These are phyloP conservation scores for Apoda limacodes DNA, from an alignment of 2,888 invertebrate species.

Conservation along the genomic window DNA sequence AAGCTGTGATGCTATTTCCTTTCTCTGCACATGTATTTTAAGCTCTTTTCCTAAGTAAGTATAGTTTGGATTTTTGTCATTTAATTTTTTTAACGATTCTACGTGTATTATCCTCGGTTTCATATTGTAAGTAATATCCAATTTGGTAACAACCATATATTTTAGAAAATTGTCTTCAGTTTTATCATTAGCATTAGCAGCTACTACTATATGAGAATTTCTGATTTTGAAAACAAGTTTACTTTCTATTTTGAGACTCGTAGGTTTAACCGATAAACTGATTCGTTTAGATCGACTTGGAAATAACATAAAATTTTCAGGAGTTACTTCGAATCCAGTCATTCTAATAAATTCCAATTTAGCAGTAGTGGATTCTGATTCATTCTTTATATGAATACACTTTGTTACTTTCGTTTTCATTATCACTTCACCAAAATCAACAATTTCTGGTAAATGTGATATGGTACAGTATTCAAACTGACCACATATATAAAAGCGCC, in stretches of 20 bases:
- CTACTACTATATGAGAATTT: conserved; percentile 31
- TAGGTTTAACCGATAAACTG: conserved; percentile 37
- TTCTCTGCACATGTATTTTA: conserved; percentile 23
- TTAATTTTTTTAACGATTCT: conserved; percentile 46
- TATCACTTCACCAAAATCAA: conserved; percentile 53
- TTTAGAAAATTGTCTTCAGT: conserved; percentile 30
- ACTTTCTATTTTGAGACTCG: conserved; percentile 32
- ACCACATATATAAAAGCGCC: conserved; percentile 68
- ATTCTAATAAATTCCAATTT: conserved; percentile 45
- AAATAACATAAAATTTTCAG: conserved; percentile 38
- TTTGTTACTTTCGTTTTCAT: conserved; percentile 40
- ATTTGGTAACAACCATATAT: conserved; percentile 32
- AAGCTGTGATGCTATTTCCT: conserved; percentile 27
- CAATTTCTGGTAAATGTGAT: conserved; percentile 47
- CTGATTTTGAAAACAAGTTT: conserved; percentile 36
- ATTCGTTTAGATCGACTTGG: conserved; percentile 41
- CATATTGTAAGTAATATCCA: conserved; percentile 33
- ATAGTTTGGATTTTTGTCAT: conserved; percentile 33
- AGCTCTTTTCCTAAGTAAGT: conserved; percentile 38
- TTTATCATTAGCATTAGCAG: conserved; percentile 6
- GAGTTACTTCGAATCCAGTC: conserved; percentile 46
- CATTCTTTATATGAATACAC: conserved; percentile 51
- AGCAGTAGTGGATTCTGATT: conserved; percentile 43
- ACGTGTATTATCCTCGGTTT: conserved; percentile 23
- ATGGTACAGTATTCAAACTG: conserved; percentile 61